These are phyloP conservation scores for Colletes gigas DNA, from an alignment of 1,140 invertebrate genomes.

Conservation along the genomic window DNA sequence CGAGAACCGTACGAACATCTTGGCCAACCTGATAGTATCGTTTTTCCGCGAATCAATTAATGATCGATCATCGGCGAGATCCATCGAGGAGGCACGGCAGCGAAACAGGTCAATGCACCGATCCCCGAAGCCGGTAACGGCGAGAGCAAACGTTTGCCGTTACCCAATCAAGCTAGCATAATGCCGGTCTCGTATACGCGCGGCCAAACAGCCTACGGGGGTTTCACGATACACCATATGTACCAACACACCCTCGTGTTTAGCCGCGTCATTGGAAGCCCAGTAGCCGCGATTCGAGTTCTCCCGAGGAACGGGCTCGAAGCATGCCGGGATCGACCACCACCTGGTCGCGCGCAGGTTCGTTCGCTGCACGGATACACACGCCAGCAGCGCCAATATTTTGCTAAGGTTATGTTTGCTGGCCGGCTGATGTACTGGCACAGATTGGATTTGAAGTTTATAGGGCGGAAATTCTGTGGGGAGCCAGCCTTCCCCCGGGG, in stretches of 20 bases:
- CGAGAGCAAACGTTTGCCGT: constrained; percentile 79
- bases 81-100: constrained; percentile 13
- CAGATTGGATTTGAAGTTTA: constrained; percentile 81
- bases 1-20: too few species aligned
- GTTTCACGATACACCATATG: constrained; percentile 74
- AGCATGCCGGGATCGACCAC: constrained; percentile 18
- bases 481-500: constrained; percentile 44
- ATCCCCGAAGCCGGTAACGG: constrained; percentile 52
- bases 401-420: constrained; percentile 76
- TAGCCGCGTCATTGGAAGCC: constrained; percentile 29
- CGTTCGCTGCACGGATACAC: not conserved
- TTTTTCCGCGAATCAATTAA: constrained; percentile 18
- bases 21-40: not conserved
- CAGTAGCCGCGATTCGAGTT: constrained; percentile 33
- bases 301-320: constrained; percentile 23
- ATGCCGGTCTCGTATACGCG: constrained; percentile 74
- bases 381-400: constrained; percentile 72
- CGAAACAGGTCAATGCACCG: constrained; percentile 51
- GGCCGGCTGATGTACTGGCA: constrained; percentile 75
- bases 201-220: constrained; percentile 76
- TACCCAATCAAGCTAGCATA: constrained; percentile 80
- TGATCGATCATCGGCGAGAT: constrained; percentile 12
- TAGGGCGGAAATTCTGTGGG: constrained; percentile 78
- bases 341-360: constrained; percentile 36
- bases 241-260: constrained; percentile 51